Evolutionary conservation across 2,113 vertebrate species (phyloP).

Genomic region (Grallaria varia): DNA sequence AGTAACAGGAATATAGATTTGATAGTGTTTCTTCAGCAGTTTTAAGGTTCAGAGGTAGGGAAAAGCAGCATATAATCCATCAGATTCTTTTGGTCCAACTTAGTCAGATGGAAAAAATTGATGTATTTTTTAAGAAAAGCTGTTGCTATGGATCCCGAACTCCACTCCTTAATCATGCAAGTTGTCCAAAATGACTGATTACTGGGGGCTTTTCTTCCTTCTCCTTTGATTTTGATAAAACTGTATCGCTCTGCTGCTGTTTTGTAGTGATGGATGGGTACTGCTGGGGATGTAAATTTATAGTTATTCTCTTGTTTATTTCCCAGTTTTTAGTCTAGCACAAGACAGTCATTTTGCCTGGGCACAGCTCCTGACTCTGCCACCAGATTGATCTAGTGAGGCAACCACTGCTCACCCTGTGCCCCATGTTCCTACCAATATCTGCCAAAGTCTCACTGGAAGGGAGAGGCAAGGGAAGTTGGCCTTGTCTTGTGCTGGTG

Average conservation of each 20-base stretch:
- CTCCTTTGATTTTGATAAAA: background rate
- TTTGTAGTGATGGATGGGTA: background rate
- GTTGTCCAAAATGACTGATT: constrained; percentile 3
- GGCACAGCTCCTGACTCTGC: background rate
- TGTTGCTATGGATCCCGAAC: background rate
- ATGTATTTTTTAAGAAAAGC: background rate
- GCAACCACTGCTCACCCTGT: background rate
- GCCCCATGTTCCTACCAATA: background rate
- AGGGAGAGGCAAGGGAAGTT: background rate
- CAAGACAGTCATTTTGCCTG: background rate
- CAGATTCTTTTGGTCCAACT: background rate
- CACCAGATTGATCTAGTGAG: too few relatives aligned
- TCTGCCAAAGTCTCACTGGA: background rate
- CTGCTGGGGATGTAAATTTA: background rate
- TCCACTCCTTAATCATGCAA: background rate
- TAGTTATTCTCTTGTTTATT: background rate
- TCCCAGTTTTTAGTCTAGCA: background rate
- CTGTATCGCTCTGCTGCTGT: background rate
- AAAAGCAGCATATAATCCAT: background rate
- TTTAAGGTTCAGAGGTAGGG: background rate
- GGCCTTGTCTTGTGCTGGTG: background rate
- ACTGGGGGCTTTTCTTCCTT: background rate
- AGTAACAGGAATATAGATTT: background rate
- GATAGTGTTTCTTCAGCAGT: background rate
- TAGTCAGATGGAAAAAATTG: background rate